Evolutionary conservation across 2,113 vertebrate species (phyloP).

Genomic region (Epinephelus fuscoguttatus): DNA sequence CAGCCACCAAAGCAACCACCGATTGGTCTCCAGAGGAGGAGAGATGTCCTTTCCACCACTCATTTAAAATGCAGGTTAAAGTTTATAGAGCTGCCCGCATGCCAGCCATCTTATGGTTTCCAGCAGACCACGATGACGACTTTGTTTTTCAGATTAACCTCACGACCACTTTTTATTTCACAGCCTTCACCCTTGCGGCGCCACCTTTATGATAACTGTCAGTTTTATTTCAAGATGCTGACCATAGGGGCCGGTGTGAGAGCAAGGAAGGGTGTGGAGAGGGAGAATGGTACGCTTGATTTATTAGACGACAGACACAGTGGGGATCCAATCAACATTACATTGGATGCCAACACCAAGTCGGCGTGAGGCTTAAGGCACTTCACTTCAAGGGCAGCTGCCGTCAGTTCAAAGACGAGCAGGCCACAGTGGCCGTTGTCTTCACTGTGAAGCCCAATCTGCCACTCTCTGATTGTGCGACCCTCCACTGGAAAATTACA

Average conservation of each 20-base stretch:
- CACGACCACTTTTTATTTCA: constrained; percentile 38
- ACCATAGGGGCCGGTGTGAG: constrained; percentile 34
- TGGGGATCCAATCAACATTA: constrained; percentile 75
- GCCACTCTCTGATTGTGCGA: background rate
- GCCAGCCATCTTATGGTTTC: constrained; percentile 35
- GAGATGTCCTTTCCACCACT: constrained; percentile 66
- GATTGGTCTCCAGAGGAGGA: constrained; percentile 43
- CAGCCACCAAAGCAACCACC: constrained; percentile 43
- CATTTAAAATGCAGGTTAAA: constrained; percentile 73
- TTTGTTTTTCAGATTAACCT: constrained; percentile 48
- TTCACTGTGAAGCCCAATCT: constrained; percentile 26
- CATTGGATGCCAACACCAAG: constrained; percentile 67
- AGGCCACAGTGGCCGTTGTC: constrained; percentile 35
- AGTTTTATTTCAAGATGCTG: constrained; percentile 46
- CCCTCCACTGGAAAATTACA: constrained; percentile 21
- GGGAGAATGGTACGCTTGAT: constrained; percentile 55
- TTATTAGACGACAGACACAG: constrained; percentile 74
- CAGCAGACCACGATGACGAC: constrained; percentile 30
- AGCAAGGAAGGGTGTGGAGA: constrained; percentile 15
- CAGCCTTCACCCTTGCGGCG: constrained; percentile 15
- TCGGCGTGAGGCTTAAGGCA: constrained; percentile 44
- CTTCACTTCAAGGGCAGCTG: constrained; percentile 70
- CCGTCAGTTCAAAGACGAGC: constrained; percentile 59
- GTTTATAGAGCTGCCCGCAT: constrained; percentile 60
- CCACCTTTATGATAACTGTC: constrained; percentile 59